Evolutionary conservation across 2,797 vertebrate genomes (phyloP), one percentile per base, ranked within the genome.

Genomic region (Trichosurus vulpecula): DNA sequence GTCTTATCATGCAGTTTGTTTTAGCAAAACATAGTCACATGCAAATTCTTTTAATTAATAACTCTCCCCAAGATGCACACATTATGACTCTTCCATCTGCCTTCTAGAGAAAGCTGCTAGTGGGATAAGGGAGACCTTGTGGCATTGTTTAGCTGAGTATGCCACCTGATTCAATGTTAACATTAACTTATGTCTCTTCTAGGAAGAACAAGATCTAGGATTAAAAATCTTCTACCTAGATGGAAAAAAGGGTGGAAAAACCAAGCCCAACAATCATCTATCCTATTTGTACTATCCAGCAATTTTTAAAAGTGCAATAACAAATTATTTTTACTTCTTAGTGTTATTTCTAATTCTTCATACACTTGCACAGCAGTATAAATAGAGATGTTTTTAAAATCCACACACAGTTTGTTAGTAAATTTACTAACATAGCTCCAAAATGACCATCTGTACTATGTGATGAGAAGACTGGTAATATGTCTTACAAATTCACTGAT

Each of bases 81-180:
- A 90, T 91, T 54, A 35, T 52, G 19, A 6, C 8, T 41, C 52
- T 95, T 35, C 87, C 53, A 31, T 58, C 52, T 0, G 6, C 3
- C 11, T 31, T 90, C 57, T 91, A 94, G 47, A 57, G 74, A 97
- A 96, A 93, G 91, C 53, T 8, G 51, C 4, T n/a, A 90, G 58
- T 54, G 91, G 11, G 54, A 14, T 92, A 53, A 35, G 58, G 95
- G 47, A 95, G 91, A 19, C 91, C 52, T 16, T 95, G 56, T 11
- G 16, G 1, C 92, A 13, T 53, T 94, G 54, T 92, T 93, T 57
- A 95, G 16, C 91, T 93, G 66, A 94, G 90, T 9, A 74, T 8
- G 19, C 13, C 25, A 58, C 19, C 16, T 93, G n/a, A 58, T 41
- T 58, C 35, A 10, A 22, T 92, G 74, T 29, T 55, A 92, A 0